phyloP scores from a whole-genome alignment of 1,140 invertebrate genomes.

The Papilio dardanus region DNA sequence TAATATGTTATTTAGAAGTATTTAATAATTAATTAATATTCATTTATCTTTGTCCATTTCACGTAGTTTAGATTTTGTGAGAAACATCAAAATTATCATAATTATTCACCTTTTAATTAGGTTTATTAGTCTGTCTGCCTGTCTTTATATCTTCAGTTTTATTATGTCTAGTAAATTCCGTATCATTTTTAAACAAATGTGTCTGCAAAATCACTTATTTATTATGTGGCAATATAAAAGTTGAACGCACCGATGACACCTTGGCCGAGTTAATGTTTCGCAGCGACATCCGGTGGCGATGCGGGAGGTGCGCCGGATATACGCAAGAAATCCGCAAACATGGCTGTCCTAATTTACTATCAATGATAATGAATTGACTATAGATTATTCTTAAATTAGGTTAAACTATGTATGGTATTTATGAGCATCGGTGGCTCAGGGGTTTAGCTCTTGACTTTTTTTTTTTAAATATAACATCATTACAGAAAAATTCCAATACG shows the following conservation, averaged over 20 bases:
- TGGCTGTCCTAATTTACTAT: background rate
- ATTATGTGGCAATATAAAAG: background rate
- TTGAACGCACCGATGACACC: slow-evolving; percentile 20
- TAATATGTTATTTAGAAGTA: background rate
- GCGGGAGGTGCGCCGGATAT: background rate
- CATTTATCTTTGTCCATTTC: background rate
- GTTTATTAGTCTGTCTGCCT: too few species aligned
- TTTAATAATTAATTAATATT: background rate
- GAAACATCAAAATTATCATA: too few species aligned
- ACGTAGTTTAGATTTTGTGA: background rate
- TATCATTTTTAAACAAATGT: too few species aligned
- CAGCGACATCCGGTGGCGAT: slow-evolving; percentile 2
- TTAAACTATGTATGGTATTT: too few species aligned
- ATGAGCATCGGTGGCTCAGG: too few species aligned
- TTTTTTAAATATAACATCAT: too few species aligned
- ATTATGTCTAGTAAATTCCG: too few species aligned
- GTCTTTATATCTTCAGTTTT: too few species aligned
- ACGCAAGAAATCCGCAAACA: slow-evolving; percentile 14
- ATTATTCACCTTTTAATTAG: too few species aligned
- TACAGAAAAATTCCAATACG: too few species aligned
- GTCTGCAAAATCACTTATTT: too few species aligned
- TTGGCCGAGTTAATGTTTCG: slow-evolving; percentile 13
- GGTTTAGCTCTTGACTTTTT: too few species aligned
- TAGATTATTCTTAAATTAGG: background rate
- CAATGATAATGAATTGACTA: background rate